These are phyloP conservation scores for Cotesia vestalis DNA, from an alignment of 1,140 invertebrate species.

Conservation along the genomic window DNA sequence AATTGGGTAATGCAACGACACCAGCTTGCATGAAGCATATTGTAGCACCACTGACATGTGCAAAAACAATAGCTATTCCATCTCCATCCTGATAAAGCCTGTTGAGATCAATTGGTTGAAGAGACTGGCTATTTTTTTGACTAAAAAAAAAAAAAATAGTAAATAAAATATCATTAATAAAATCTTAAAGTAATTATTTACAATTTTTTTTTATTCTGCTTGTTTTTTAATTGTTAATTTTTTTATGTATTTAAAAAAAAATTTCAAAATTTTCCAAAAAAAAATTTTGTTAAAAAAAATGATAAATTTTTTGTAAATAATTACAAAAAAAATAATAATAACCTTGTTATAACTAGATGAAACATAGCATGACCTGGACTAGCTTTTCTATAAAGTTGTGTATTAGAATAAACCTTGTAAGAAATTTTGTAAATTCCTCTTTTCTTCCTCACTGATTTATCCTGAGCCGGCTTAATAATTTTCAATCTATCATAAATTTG, in stretches of 20 bases:
- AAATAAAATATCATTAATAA: background rate
- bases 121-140: conserved; percentile 38
- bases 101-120: conserved; percentile 54
- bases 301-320: too few species aligned
- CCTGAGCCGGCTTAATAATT: conserved; percentile 59
- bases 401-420: conserved; percentile 58
- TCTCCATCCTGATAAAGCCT: conserved; percentile 51
- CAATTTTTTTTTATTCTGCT: too few species aligned
- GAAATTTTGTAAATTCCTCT: conserved; percentile 55
- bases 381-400: conserved; percentile 54
- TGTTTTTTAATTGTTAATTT: background rate
- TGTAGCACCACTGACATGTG: conserved; percentile 48
- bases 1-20: conserved; percentile 49
- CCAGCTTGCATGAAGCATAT: conserved; percentile 55
- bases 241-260: too few species aligned
- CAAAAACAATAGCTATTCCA: conserved; percentile 49
- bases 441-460: conserved; percentile 54
- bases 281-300: background rate
- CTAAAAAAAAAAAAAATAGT: conserved; percentile 43
- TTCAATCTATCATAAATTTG: conserved; percentile 57
- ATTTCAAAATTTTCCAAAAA: too few species aligned
- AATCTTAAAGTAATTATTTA: too few species aligned
- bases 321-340: conserved; percentile 13
- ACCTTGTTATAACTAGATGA: conserved; percentile 58
- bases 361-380: conserved; percentile 57